Conservation (phyloP, 2,113 vertebrate genomes). For the Phrynocephalus versicolor region DNA sequence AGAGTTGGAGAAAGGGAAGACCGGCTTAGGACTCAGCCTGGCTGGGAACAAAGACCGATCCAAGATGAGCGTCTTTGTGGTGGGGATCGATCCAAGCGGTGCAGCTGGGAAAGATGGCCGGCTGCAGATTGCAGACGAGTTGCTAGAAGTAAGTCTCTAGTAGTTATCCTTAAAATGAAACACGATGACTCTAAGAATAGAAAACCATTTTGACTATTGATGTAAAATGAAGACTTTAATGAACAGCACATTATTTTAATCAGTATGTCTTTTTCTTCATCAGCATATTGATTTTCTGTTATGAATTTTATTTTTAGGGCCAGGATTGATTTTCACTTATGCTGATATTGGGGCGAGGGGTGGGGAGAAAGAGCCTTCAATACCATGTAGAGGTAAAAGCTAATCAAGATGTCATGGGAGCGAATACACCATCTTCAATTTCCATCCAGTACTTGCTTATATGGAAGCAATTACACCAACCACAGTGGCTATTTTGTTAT, state of each 20-base stretch:
- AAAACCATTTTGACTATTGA: background rate
- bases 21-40: conserved; percentile 95
- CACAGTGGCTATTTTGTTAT: background rate
- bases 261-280: background rate
- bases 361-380: background rate
- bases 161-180: conserved; percentile 16
- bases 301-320: background rate
- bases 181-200: conserved; percentile 1
- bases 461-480: background rate
- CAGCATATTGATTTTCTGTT: conserved; percentile 14
- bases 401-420: rapidly evolving
- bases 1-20: conserved; percentile 92
- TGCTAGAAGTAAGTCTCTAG: conserved; percentile 87
- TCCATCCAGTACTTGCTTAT: background rate
- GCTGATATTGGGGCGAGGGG: background rate
- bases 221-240: background rate
- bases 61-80: conserved; percentile 96
- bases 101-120: conserved; percentile 92
- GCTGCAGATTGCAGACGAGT: conserved; percentile 91
- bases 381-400: background rate
- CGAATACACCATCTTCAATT: background rate
- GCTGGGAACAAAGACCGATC: conserved; percentile 95
- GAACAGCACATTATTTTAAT: background rate
- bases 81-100: conserved; percentile 93
- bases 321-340: background rate